Evolutionary conservation across 2,797 vertebrate genomes (phyloP), one percentile per base, ranked within the genome.

Genomic region (Pseudochaenichthys georgianus): DNA sequence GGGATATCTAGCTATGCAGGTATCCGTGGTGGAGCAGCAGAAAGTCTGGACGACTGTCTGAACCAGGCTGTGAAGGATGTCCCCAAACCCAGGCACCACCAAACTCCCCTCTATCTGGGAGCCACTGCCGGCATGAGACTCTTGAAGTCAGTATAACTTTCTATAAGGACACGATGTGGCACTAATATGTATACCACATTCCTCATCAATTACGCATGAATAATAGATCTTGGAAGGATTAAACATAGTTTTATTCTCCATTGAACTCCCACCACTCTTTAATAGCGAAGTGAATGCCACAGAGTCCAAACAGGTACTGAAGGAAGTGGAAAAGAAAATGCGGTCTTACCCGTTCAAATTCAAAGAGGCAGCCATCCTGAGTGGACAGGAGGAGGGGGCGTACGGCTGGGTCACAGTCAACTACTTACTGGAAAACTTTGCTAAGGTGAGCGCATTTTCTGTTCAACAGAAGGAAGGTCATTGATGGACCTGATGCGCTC

Each of bases 361-460:
- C 81, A 86, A 65, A 77, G 95, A 95, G 0, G 95, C 96, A 0
- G 83, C 48, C 3, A 94, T 98, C 73, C 92, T 98, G 59, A 86
- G 88, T 0, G 96, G 96, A 6, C 88, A 87, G 62, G 92, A 95
- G 0, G 97, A 98, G 84, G 97, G 96, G 0, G 91, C 94, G 0
- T 96, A 95, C 0, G 96, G 96, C 41, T 98, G 96, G 96, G 94
- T 97, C 87, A 97, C 96, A 0, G 91, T 95, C 83, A 98, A 98
- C 91, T 98, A 97, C 70, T 74, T 97, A 21, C 92, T 96, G 64
- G 94, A 95, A 31, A 95, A 92, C 80, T 95, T 98, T 73, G 89
- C 95, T 21, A 95, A 97, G 96, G 97, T 98, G 51, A 54, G 45
- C 6, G 48, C 0, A 46, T 60, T 10, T 54, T n/a, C 58, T 60